Base-by-base conservation (phyloP, 2,888 invertebrate genomes). In the Temnothorax ravouxi region DNA sequence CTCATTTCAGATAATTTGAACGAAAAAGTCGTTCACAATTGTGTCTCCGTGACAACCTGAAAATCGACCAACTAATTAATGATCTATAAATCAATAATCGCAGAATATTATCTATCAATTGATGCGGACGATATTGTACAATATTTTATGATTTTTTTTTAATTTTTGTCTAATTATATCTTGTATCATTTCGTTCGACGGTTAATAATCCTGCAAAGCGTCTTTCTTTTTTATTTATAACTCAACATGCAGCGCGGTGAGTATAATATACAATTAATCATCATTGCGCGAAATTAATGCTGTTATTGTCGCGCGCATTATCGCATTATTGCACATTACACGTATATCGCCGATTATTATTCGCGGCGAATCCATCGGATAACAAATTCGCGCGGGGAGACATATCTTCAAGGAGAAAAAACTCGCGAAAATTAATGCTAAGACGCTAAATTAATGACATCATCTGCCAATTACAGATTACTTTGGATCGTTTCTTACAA, bases 301-400 rank as follows among this genome's bases (percentile, higher is more conserved):
- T 72, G 25, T 62, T 50, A 47, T 18, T 21, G 41, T 47, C 15
- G 29, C 34, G n/a, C 44, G 15, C 9, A 50, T 75, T 75, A 75
- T 75, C 62, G 38, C 25, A 52, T 79, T 67, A 71, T 56, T 54
- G 21, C 11, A 69, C 77, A 44, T 38, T 50, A 50, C 64, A 64
- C 38, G 47, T 5, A 44, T 3, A 52, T 64, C 25, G 5, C 18
- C 3, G 21, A 62, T 64, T 29, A 38, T n/a, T n/a, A 8, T 61
- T 61, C 15, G 15, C 41, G 5, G 25, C 47, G 8, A 18, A 1
- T 29, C 61, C 21, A 11, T 52, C 25, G 38, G 67, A n/a, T 34
- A 44, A 54, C 2, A 18, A 76, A 54, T 25, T 54, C n/a, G 29
- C 2, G 41, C 13, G 61, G 15, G n/a, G n/a, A 47, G 2, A 18